Percentiles rank a stretch among this genome's conserved stretches.
Conservation (phyloP, 2,113 vertebrate species). For the human (Homo sapiens) region GRCh38 chr2:120791001-120791500, state of each 20-base stretch:
- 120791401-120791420: accelerated
- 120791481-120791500: not conserved
- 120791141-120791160: not conserved
- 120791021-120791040: not conserved
- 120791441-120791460: not conserved
- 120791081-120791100: accelerated
- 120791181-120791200: too few species aligned
- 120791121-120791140: not conserved
- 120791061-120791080: not conserved
- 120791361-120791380: not conserved
- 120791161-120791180: not conserved
- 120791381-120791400: not conserved
- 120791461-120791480: not conserved
- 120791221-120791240: not conserved
- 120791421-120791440: not conserved
- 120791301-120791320: accelerated
- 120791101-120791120: too few species aligned
- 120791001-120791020: not conserved
- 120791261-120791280: accelerated
- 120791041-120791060: not conserved
- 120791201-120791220: not conserved
- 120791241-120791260: not conserved
- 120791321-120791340: not conserved
- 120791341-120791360: not conserved
- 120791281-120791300: not conserved